Evolutionary conservation across 2,113 vertebrate genomes (phyloP).

Genomic region (Nansenia antarctica): DNA sequence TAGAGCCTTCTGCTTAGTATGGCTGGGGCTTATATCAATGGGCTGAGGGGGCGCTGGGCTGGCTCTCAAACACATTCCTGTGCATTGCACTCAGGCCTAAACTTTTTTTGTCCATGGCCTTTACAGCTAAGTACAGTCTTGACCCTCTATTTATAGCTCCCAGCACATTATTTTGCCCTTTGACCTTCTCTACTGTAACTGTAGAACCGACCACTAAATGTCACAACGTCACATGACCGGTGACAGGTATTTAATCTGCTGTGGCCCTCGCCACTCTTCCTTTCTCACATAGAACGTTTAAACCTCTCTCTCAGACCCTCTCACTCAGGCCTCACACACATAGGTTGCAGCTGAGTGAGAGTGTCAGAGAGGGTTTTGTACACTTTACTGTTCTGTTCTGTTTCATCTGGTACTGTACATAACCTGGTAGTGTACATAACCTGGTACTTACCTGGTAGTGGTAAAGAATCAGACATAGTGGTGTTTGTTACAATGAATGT

Average conservation of each 20-base stretch:
- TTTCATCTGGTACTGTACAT: background rate
- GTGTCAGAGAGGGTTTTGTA: too few relatives aligned
- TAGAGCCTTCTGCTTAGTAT: too few relatives aligned
- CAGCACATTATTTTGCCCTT: slow-evolving; percentile 69
- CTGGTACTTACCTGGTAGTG: background rate
- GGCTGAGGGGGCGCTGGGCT: slow-evolving; percentile 7
- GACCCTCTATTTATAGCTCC: slow-evolving; percentile 82
- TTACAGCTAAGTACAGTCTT: slow-evolving; percentile 62
- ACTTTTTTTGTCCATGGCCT: slow-evolving; percentile 73
- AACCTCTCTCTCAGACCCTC: too few relatives aligned
- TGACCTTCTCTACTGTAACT: slow-evolving; percentile 82
- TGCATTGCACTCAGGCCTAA: slow-evolving; percentile 54
- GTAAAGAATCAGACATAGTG: too few relatives aligned
- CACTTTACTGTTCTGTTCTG: background rate
- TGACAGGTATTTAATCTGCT: slow-evolving; percentile 65
- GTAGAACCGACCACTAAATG: slow-evolving; percentile 80
- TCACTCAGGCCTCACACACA: too few relatives aligned
- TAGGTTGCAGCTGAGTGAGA: too few relatives aligned
- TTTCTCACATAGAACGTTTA: slow-evolving; percentile 33
- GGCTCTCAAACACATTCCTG: slow-evolving; percentile 56
- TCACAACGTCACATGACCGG: slow-evolving; percentile 84
- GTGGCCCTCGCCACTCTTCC: slow-evolving; percentile 35
- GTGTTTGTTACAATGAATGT: background rate
- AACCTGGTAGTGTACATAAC: background rate
- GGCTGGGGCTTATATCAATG: too few relatives aligned